Percentiles rank a stretch among this genome's conserved stretches.
phyloP scores from a whole-genome alignment of 1,140 invertebrate species.

The Ceratina australensis region DNA sequence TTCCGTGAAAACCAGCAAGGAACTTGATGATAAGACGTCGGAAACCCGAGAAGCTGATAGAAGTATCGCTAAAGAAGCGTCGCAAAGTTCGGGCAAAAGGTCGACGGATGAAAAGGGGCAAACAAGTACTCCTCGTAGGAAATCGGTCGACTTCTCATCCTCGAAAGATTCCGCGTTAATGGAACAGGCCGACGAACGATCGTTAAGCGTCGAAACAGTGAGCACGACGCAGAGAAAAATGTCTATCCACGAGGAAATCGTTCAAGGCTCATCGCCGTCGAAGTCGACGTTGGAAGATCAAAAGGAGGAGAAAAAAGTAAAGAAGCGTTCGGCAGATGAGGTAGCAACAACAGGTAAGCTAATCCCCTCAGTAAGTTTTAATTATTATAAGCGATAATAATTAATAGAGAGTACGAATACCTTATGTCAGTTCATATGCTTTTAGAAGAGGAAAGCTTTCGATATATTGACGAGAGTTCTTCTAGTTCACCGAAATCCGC shows the following conservation, averaged over 20 bases:
- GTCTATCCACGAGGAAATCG: background rate
- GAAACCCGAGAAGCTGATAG: conserved; percentile 56
- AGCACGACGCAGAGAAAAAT: conserved; percentile 21
- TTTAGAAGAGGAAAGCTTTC: conserved; percentile 53
- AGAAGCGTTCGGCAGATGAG: conserved; percentile 1
- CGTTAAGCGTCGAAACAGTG: conserved; percentile 16
- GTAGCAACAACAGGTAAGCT: conserved; percentile 15
- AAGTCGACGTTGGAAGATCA: conserved; percentile 17
- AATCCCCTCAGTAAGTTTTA: too few species aligned
- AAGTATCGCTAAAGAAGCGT: conserved; percentile 13
- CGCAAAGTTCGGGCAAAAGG: conserved; percentile 8
- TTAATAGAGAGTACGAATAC: too few species aligned
- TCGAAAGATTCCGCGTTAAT: conserved; percentile 37
- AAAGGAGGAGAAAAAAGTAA: conserved; percentile 56
- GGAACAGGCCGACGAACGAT: conserved; percentile 26
- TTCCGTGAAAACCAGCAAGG: background rate
- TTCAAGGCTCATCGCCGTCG: background rate
- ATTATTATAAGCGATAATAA: too few species aligned
- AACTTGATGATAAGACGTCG: conserved; percentile 5
- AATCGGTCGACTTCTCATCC: conserved; percentile 62
- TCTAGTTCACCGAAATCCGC: conserved; percentile 69
- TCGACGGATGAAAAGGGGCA: conserved; percentile 40
- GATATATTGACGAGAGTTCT: conserved; percentile 71
- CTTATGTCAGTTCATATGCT: background rate
- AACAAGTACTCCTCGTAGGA: conserved; percentile 72